phyloP scores from a whole-genome alignment of 2,113 vertebrate genomes.

The Thoracochromis brauschi region DNA sequence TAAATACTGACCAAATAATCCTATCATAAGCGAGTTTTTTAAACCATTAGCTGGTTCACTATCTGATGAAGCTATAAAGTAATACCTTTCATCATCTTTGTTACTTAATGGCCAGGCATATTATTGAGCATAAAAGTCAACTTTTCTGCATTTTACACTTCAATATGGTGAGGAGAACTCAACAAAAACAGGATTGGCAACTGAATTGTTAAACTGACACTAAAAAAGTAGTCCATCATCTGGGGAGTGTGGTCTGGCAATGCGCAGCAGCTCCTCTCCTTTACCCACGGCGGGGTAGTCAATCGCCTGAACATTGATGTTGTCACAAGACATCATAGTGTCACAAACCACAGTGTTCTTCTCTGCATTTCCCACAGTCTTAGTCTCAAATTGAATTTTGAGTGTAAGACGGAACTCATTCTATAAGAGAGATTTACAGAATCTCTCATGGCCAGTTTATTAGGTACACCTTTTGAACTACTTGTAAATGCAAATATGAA shows the following conservation, averaged over 20 bases:
- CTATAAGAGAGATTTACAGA: not conserved
- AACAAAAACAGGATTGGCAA: not conserved
- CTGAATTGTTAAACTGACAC: slow-evolving; percentile 55
- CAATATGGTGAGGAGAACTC: not conserved
- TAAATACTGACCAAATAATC: not conserved
- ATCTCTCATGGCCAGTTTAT: not conserved
- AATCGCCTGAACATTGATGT: slow-evolving; percentile 90
- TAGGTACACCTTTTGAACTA: not conserved
- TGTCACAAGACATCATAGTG: slow-evolving; percentile 81
- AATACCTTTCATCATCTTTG: not conserved
- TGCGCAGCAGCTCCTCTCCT: slow-evolving; percentile 86
- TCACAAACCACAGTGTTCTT: slow-evolving; percentile 87
- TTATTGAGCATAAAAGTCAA: not conserved
- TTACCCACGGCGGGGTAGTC: slow-evolving; percentile 86
- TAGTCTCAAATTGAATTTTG: not conserved
- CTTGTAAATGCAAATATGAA: not conserved
- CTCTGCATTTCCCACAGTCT: slow-evolving; percentile 77
- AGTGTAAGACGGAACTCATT: not conserved
- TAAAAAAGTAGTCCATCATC: slow-evolving; percentile 88
- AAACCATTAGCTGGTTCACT: not conserved
- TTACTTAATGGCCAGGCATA: not conserved
- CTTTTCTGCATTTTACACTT: not conserved
- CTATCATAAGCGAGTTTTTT: not conserved
- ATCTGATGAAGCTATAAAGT: not conserved
- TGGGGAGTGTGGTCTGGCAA: slow-evolving; percentile 86